phyloP scores from a whole-genome alignment of 2,797 vertebrate species.

The Amazona ochrocephala region DNA sequence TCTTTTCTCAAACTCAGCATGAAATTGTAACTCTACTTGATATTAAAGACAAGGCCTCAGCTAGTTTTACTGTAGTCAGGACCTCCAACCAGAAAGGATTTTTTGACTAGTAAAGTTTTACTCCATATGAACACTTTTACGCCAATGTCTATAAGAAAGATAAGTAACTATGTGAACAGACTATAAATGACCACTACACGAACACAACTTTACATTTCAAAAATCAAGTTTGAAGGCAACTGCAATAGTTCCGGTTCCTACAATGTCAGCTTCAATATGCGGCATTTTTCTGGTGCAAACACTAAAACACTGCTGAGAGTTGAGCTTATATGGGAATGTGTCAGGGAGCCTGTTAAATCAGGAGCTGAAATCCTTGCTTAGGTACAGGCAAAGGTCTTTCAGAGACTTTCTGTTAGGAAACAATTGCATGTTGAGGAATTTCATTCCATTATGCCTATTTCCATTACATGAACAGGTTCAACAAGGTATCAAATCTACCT shows the following conservation, averaged over 20 bases:
- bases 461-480: background rate
- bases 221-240: background rate
- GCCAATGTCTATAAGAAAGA: background rate
- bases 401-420: background rate
- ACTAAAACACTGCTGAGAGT: background rate
- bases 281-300: background rate
- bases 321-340: background rate
- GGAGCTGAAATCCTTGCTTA: background rate
- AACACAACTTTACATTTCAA: background rate
- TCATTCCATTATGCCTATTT: background rate
- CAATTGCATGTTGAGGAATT: background rate
- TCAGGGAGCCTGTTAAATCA: background rate
- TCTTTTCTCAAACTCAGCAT: background rate
- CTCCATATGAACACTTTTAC: background rate
- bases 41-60: background rate
- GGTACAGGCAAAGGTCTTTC: background rate
- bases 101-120: background rate
- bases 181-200: background rate
- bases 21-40: background rate
- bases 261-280: background rate
- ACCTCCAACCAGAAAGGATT: background rate
- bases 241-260: background rate
- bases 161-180: background rate
- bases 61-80: background rate
- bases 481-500: background rate